Evolutionary conservation across 2,888 invertebrate genomes (phyloP).

Genomic region (Diaperis boleti): DNA sequence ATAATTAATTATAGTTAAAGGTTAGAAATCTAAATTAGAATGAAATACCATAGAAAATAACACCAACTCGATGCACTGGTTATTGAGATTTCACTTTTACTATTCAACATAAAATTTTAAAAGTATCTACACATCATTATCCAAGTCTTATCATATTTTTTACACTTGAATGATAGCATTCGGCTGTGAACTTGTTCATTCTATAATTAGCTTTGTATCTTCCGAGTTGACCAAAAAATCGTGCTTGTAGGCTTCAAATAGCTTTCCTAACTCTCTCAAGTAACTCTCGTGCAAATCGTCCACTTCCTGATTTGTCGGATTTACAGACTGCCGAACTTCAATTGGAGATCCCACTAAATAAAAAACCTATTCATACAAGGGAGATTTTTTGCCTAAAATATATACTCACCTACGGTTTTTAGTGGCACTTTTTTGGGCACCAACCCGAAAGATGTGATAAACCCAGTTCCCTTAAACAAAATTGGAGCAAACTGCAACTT

Average conservation of each 20-base stretch:
- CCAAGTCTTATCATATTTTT: no score
- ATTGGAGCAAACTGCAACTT: slow-evolving; percentile 81
- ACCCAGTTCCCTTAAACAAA: slow-evolving; percentile 83
- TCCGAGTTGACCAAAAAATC: neutral
- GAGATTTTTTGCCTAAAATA: neutral
- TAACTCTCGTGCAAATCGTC: slow-evolving; percentile 83
- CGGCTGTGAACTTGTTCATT: no score
- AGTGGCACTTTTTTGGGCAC: slow-evolving; percentile 85
- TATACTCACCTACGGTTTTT: slow-evolving; percentile 84
- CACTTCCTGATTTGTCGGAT: slow-evolving; percentile 82
- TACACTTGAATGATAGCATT: no score
- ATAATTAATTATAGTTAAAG: no score
- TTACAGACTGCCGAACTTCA: slow-evolving; percentile 75
- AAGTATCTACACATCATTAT: no score
- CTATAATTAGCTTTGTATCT: neutral
- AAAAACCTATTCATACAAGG: slow-evolving; percentile 49
- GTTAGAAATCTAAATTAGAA: no score
- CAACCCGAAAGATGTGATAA: slow-evolving; percentile 92
- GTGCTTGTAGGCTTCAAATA: slow-evolving; percentile 74
- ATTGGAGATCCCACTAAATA: slow-evolving; percentile 88
- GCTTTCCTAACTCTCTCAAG: slow-evolving; percentile 72
- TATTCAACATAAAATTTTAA: no score
- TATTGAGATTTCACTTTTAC: no score
- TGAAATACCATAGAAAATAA: no score
- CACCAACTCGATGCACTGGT: no score